phyloP scores from a whole-genome alignment of 2,888 invertebrate species.

The Drosophila koepferae region DNA sequence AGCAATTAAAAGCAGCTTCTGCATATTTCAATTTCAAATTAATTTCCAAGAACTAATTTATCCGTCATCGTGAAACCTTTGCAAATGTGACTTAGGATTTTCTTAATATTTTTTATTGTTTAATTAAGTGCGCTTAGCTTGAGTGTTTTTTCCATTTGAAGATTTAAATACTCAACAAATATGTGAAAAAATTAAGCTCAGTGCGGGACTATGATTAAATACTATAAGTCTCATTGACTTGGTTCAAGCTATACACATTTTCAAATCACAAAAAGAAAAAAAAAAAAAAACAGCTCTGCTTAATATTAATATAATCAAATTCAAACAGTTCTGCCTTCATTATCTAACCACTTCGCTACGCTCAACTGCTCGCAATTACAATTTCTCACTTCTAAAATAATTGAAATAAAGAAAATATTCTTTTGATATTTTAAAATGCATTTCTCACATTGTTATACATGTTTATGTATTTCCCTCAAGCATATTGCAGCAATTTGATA shows the following conservation, averaged over 20 bases:
- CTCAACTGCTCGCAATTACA: too few relatives aligned
- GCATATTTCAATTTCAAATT: neutral
- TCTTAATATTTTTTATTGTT: neutral
- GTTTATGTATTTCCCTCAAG: neutral
- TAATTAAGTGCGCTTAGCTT: neutral
- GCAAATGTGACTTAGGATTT: conserved; percentile 1
- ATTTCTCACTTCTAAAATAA: too few relatives aligned
- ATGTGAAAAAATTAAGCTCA: neutral
- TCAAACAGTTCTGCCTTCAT: too few relatives aligned
- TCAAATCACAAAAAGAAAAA: too few relatives aligned
- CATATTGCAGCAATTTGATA: neutral
- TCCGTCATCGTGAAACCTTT: neutral
- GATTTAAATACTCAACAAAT: neutral
- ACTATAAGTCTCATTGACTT: neutral
- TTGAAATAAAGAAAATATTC: too few relatives aligned
- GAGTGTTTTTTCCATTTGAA: neutral
- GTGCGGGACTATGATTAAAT: neutral
- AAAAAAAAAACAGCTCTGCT: too few relatives aligned
- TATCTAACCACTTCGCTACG: too few relatives aligned
- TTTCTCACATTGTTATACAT: too few relatives aligned
- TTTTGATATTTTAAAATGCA: too few relatives aligned
- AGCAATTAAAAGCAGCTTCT: conserved; percentile 15
- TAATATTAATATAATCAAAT: too few relatives aligned
- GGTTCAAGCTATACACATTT: too few relatives aligned
- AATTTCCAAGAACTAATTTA: neutral